phyloP scores from a whole-genome alignment of 2,797 vertebrate species.

The Pseudotriccus pelzelni region DNA sequence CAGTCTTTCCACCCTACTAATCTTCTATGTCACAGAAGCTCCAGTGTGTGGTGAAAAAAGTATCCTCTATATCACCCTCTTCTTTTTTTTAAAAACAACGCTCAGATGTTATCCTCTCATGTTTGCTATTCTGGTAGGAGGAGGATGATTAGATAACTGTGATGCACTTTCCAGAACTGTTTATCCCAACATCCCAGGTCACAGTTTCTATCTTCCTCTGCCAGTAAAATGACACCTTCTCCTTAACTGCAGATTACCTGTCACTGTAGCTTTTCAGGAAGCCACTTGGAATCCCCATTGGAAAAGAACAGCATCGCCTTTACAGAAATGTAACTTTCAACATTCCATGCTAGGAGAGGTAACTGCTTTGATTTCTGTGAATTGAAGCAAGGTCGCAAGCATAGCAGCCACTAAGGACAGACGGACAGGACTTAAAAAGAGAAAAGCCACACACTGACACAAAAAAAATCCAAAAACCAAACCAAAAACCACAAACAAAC shows the following conservation, averaged over 20 bases:
- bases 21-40: constrained; percentile 53
- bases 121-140: not conserved
- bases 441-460: not conserved
- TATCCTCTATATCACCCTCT: not conserved
- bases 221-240: not conserved
- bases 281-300: not conserved
- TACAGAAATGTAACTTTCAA: not conserved
- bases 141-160: not conserved
- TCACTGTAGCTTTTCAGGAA: not conserved
- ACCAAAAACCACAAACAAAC: not conserved
- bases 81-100: not conserved
- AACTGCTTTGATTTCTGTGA: not conserved
- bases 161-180: not conserved
- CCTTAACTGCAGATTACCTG: not conserved
- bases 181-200: not conserved
- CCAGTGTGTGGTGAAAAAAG: not conserved
- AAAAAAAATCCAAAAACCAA: not conserved
- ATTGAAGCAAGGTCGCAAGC: not conserved
- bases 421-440: not conserved
- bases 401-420: not conserved
- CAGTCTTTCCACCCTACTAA: constrained; percentile 8
- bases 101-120: constrained; percentile 1
- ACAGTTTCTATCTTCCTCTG: not conserved
- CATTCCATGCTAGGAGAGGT: not conserved
- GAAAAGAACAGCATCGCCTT: not conserved